phyloP scores from a whole-genome alignment of 2,113 vertebrate species.

The Rhizomys pruinosus region DNA sequence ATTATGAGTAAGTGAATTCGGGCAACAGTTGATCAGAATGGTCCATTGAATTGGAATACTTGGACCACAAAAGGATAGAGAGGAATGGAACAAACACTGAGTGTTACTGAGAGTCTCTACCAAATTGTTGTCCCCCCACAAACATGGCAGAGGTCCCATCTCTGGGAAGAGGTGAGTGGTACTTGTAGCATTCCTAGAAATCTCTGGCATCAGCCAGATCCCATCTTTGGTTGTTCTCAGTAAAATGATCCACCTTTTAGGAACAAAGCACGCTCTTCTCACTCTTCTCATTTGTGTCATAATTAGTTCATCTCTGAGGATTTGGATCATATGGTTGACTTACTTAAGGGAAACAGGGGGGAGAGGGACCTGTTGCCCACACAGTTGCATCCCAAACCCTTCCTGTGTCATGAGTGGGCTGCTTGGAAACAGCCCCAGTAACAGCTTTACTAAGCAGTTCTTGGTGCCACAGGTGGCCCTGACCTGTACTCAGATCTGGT shows the following conservation, averaged over 20 bases:
- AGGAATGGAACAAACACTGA: neutral
- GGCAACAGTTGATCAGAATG: neutral
- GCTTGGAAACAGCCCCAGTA: neutral
- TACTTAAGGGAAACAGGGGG: neutral
- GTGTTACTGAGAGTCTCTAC: neutral
- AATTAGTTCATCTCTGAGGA: neutral
- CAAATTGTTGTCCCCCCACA: neutral
- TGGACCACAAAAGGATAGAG: neutral
- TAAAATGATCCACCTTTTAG: neutral
- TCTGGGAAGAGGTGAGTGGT: neutral
- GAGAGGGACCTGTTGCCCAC: too few relatives aligned
- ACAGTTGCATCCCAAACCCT: neutral
- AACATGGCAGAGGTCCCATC: neutral
- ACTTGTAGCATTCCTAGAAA: conserved; percentile 28
- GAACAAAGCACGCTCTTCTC: neutral
- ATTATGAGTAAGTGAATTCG: neutral
- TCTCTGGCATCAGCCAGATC: neutral
- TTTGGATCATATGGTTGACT: neutral
- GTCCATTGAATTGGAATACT: neutral
- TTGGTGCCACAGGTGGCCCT: conserved; percentile 90
- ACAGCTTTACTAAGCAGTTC: neutral
- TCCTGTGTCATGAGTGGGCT: neutral
- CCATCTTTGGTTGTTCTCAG: conserved; percentile 15
- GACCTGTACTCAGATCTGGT: conserved; percentile 97
- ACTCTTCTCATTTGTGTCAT: neutral